Base-by-base conservation (phyloP, 2,797 vertebrate genomes). In the Gymnoscopelus braueri region DNA sequence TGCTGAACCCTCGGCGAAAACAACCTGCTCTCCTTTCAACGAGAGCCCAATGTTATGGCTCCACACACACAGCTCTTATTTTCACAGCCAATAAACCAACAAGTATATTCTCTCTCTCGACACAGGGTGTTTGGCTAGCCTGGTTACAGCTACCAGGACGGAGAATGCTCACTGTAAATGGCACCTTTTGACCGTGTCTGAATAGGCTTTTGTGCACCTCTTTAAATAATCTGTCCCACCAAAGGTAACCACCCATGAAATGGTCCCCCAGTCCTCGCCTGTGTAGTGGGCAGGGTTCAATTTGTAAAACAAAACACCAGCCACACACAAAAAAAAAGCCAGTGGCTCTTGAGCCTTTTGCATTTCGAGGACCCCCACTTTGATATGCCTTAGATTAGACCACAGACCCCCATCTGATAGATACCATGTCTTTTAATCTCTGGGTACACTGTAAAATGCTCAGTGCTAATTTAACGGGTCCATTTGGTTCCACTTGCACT, bases 201-300 rank as follows among this genome's bases (percentile, higher is more conserved):
- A 92, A 91, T 83, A 65, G 84, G 83, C 90, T 90, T 91, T 91
- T 92, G 91, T 92, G 85, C 66, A 68, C 76, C 84, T 86, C 85
- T 5, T 82, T 87, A 87, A 92, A 87, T 89, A 84, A 89, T 87
- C 82, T 71, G 75, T 67, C 75, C 76, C 68, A 81, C 77, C 63
- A 74, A 88, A 88, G 74, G 85, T 89, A 74, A 84, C 80, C 71
- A 71, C 75, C 75, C 76, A 63, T 79, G 71, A 87, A 88, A 84
- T 24, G 19, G 66, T 24, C 67, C 67, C 75, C 71, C 35, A 56
- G 70, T 75, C 71, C 69, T 72, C 68, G 15, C 39, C 32, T 35
- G 32, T 35, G 32, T 35, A 35, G 32, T 35, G 32, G 32, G 32
- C 32, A 35, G 32, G 32, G 32, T 35, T 35, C 32, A 6, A 35